Evolutionary conservation across 2,888 invertebrate species (phyloP), one percentile per base, ranked within the genome.

Genomic region (Caradrina kadenii): DNA sequence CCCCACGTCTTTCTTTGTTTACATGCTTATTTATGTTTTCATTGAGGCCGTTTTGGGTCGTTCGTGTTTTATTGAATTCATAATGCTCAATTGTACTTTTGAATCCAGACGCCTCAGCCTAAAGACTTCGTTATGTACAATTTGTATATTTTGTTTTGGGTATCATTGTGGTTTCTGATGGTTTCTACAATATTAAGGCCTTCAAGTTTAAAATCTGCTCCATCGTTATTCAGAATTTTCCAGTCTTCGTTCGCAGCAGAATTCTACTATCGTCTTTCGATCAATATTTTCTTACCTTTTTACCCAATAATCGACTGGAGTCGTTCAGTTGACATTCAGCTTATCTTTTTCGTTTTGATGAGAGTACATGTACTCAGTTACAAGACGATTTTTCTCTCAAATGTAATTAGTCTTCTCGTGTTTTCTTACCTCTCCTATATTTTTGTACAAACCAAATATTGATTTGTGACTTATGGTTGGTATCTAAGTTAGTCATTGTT

Each of bases 381-480:
- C 35, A 69, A 75, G 48, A 55, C 10, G 15, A 49, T 48, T 74
- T 69, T 56, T n/a, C 15, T 63, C 63, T 53, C n/a, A 31, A 31
- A 39, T 69, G 21, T 15, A 45, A 45, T 45, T 35, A n/a, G 35
- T 73, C 26, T 48, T 11, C 52, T n/a, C 1, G 22, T 19, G 17
- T 72, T 61, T 58, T 58, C 48, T 17, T 48, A 52, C 17, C 17
- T 19, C 60, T 35, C n/a, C 10, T 26, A 31, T 26, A 42, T 77
- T 76, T 75, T 58, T 76, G 10, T 48, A 42, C 56, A 58, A 59
- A 58, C 63, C 31, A 76, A 76, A 63, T 59, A 73, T 65, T 77
- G 35, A 45, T 49, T 50, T 69, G 22, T 15, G 10, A 26, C 45
- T 61, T 66, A 52, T 55, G 31, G 49, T 49, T 31, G 45, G 15